phyloP scores from a whole-genome alignment of 2,888 invertebrate genomes.

The Pristionchus japonicus region DNA sequence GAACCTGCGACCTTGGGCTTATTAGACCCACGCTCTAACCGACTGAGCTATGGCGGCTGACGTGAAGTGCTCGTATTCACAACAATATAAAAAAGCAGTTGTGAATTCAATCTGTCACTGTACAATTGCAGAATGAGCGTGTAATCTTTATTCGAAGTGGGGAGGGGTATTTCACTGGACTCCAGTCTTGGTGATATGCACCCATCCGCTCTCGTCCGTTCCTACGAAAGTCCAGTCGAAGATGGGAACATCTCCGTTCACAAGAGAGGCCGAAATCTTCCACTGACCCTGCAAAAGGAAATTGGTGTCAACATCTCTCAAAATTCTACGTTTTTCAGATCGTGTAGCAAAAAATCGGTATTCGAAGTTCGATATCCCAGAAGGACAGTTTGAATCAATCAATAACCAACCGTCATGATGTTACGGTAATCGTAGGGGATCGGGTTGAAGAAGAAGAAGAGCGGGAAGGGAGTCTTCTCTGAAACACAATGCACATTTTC shows the following conservation, averaged over 20 bases:
- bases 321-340: too few species aligned
- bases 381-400: too few species aligned
- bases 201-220: slow-evolving; percentile 16
- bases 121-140: not conserved
- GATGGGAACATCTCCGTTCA: not conserved
- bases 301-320: too few species aligned
- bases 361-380: not conserved
- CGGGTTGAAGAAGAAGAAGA: not conserved
- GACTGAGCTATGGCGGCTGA: slow-evolving; percentile 55
- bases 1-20: slow-evolving; percentile 56
- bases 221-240: slow-evolving; percentile 12
- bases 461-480: not conserved
- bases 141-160: not conserved
- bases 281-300: slow-evolving; percentile 16
- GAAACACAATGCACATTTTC: too few species aligned
- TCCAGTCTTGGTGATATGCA: not conserved
- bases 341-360: too few species aligned
- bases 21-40: slow-evolving; percentile 56
- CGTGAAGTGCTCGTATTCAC: not conserved
- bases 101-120: not conserved
- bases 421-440: not conserved
- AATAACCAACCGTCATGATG: slow-evolving; percentile 14
- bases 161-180: not conserved
- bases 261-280: not conserved
- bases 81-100: not conserved